Evolutionary conservation across 1,140 invertebrate genomes (phyloP), one percentile per base, ranked within the genome.

Genomic region (Artemia franciscana): DNA sequence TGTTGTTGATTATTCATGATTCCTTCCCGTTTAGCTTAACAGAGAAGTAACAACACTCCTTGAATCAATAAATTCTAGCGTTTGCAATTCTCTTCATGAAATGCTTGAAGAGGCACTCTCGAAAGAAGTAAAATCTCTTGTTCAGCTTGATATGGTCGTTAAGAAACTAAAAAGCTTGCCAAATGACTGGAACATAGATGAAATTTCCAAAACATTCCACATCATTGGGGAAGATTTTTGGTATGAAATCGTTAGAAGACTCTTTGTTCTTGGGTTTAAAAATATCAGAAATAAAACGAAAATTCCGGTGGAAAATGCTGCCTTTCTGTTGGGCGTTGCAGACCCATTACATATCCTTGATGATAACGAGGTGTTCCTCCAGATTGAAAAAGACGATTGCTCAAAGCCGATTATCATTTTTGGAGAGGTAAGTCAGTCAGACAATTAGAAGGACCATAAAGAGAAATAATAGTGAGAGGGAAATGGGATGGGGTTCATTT

Each of bases 11-110:
- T 26, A 12, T 5, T 60, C 60, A 25, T 21, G 26, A 21, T 60
- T 60, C 26, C 23, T 26, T 25, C 60, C 60, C 21, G n/a, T 24
- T 5, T 24, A 26, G 27, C 60, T 60, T 18, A 60, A 60, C 26
- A 21, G 60, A 7, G 60, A 60, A 24, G 21, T 27, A 18, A 60
- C 26, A 24, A 60, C 60, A 26, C 27, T 60, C 9, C 60, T 60
- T 7, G 60, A 60, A 5, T 24, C 60, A 5, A 26, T 60, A 26
- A 24, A 60, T 3, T 27, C 27, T 5, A 25, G 5, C 12, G 60
- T 60, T 25, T 18, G 9, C 24, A 5, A 5, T 26, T 21, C 26
- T 12, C 60, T 60, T 18, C 60, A 27, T 18, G 60, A 60, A 21
- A 5, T 18, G 26, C 21, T 60, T 18, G 60, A 60, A 24, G 27